Percentiles rank a stretch among this genome's conserved stretches.
These are phyloP conservation scores for Cerastis rubricosa DNA, from an alignment of 2,888 invertebrate species.

Conservation along the genomic window DNA sequence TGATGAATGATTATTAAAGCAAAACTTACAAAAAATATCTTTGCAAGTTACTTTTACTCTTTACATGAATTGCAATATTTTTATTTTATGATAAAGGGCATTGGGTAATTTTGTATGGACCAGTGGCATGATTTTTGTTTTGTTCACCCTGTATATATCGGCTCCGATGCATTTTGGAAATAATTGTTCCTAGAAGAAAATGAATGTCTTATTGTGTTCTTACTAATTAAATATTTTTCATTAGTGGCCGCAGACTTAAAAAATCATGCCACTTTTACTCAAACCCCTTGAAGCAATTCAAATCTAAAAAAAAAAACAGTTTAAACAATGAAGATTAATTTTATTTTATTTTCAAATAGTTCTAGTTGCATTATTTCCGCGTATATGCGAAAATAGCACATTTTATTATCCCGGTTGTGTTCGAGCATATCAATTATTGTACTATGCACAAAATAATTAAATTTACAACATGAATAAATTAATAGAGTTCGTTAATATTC, in stretches of 20 bases:
- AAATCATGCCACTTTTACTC: no score
- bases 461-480: conserved; percentile 9
- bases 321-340: conserved; percentile 1
- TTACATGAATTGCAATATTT: neutral
- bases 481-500: neutral
- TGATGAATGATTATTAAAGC: neutral
- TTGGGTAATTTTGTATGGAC: no score
- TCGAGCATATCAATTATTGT: neutral
- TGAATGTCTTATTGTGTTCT: no score
- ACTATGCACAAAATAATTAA: neutral
- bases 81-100: neutral
- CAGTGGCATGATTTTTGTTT: no score
- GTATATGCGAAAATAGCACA: neutral
- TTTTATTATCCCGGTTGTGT: neutral
- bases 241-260: no score
- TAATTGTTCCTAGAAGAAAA: no score
- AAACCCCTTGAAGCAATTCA: neutral
- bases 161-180: no score
- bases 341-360: neutral
- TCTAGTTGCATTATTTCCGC: neutral
- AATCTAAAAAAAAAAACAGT: neutral
- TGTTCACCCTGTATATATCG: no score
- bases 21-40: neutral
- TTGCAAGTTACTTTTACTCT: no score
- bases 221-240: no score